These are phyloP conservation scores for Acanthoscelides obtectus DNA, from an alignment of 2,888 invertebrate species.

Conservation along the genomic window DNA sequence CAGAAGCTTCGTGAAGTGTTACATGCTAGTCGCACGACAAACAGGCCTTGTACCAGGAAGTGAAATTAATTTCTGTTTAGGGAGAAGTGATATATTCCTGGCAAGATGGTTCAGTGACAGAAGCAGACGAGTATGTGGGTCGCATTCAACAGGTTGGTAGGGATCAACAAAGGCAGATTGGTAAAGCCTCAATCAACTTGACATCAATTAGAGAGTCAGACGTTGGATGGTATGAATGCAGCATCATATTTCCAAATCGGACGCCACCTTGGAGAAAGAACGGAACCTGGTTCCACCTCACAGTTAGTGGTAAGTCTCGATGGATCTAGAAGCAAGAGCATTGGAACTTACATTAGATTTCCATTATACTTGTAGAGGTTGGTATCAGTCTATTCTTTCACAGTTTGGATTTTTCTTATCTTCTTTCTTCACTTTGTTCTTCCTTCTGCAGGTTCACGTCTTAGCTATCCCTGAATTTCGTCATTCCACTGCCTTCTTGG, in stretches of 20 bases:
- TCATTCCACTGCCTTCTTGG: too few species aligned
- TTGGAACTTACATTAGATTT: too few species aligned
- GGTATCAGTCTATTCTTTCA: too few species aligned
- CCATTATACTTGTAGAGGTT: too few species aligned
- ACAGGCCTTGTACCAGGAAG: too few species aligned
- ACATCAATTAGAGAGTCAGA: slow-evolving; percentile 84
- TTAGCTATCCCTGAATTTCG: too few species aligned
- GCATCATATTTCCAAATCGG: slow-evolving; percentile 81
- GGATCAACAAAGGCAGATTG: slow-evolving; percentile 40
- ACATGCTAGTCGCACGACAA: too few species aligned
- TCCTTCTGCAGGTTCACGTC: too few species aligned
- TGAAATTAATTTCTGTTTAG: slow-evolving; percentile 42
- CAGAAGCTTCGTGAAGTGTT: too few species aligned
- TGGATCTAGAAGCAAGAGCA: too few species aligned
- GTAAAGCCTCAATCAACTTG: slow-evolving; percentile 74
- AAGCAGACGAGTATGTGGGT: slow-evolving; percentile 66
- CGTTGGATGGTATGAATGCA: slow-evolving; percentile 89
- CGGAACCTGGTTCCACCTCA: slow-evolving; percentile 84
- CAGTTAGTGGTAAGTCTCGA: slow-evolving; percentile 76
- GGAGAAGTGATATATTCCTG: slow-evolving; percentile 76
- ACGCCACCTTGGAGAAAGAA: slow-evolving; percentile 80
- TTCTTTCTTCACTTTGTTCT: too few species aligned
- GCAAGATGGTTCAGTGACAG: slow-evolving; percentile 67
- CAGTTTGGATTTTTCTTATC: too few species aligned
- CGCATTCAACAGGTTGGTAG: slow-evolving; percentile 62